Evolutionary conservation across 92 coral and sea anemone genomes (phyloP), one percentile per base, ranked within the genome.

Genomic region (Porites cylindrica): DNA sequence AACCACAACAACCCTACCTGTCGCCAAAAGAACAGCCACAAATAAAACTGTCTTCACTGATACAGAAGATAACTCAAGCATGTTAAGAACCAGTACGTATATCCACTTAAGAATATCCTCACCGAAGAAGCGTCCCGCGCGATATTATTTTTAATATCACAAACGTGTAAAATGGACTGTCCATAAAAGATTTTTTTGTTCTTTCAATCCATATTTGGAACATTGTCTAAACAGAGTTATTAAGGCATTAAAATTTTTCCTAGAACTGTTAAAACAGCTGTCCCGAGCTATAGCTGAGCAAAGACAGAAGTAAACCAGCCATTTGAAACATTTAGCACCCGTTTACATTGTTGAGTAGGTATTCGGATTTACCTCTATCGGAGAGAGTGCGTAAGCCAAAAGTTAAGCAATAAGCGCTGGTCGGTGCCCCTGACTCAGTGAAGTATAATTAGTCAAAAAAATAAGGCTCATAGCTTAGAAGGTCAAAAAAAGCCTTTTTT

Each of bases 1-100:
- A 56, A 56, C 3, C 61, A 10, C 10, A n/a, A 60, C 16, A 16
- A 21, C 11, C 79, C 80, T 87, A 87, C 90, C 83, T 62, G 90
- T 72, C 17, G 32, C 72, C 8, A 87, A 20, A 17, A 87, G 38
- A 18, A 87, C 50, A 0, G 65, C 73, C 6, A 90, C 65, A n/a
- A 90, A 10, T 51, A 90, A 58, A 75, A 66, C 82, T 1, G 82
- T 85, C 65, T 85, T 90, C 38, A 90, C 87, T 21, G 84, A 83
- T 7, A 83, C 54, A 3, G 87, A 18, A 16, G 87, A 72, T 9
- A 83, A 10, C 19, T 83, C 79, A 19, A 51, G 79, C 87, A 83
- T 83, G 43, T 77, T 62, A 50, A 38, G 47, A 38, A 38, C 47
- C 47, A 38, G 6, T 3, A 38, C 47, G 47, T 3, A 3, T 38